Percentiles rank a stretch among this genome's conserved stretches.
Conservation (phyloP, 2,113 vertebrate species). For the Pan paniscus region DNA sequence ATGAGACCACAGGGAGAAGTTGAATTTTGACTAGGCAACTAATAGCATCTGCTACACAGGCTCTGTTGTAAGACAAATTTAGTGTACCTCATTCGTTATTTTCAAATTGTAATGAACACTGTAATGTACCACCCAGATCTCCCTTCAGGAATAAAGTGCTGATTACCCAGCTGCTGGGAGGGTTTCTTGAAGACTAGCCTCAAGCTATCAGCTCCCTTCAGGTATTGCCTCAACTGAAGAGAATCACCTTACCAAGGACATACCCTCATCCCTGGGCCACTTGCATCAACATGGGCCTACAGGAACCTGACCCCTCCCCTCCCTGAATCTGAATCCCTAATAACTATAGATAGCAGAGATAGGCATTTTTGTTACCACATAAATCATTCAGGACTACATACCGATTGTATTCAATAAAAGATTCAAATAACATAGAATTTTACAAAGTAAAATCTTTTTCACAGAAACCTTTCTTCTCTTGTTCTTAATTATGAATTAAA, state of each 20-base stretch:
- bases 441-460: background rate
- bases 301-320: accelerated
- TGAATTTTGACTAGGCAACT: background rate
- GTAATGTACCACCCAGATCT: background rate
- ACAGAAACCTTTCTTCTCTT: background rate
- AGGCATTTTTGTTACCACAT: background rate
- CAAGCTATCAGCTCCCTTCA: background rate
- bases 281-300: background rate
- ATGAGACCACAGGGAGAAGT: background rate
- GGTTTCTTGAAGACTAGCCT: background rate
- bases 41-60: background rate
- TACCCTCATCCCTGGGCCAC: too few species aligned
- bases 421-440: background rate
- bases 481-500: background rate
- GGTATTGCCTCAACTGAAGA: background rate
- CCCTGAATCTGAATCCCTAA: background rate
- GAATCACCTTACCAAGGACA: background rate
- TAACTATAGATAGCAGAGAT: background rate
- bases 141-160: background rate
- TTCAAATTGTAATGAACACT: background rate
- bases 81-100: background rate
- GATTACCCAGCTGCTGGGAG: background rate
- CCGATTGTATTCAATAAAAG: background rate
- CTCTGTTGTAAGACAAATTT: background rate
- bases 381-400: background rate